Evolutionary conservation across 1,140 invertebrate species (phyloP).

Genomic region (Drosophila leontia): DNA sequence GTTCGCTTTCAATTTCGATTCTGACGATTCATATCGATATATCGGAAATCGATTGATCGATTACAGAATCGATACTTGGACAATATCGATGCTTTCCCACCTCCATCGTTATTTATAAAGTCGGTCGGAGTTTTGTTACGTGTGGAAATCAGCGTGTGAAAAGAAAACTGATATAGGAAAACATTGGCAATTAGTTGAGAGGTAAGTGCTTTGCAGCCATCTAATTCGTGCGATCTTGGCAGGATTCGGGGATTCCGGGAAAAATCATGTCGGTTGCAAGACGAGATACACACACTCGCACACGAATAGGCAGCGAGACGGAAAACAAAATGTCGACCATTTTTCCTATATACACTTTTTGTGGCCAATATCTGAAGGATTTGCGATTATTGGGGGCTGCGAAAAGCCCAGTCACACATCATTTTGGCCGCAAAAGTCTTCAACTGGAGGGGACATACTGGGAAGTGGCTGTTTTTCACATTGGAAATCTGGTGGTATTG

Average conservation of each 20-base stretch:
- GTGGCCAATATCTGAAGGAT: slow-evolving; percentile 24
- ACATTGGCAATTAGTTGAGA: slow-evolving; percentile 39
- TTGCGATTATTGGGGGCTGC: slow-evolving; percentile 8
- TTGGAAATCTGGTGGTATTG: slow-evolving; percentile 63
- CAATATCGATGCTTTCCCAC: too few species aligned
- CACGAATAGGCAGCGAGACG: slow-evolving; percentile 72
- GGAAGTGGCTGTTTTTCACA: slow-evolving; percentile 19
- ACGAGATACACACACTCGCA: slow-evolving; percentile 58
- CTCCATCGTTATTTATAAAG: background rate
- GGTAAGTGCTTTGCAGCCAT: slow-evolving; percentile 11
- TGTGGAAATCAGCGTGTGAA: slow-evolving; percentile 64
- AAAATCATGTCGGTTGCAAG: slow-evolving; percentile 49
- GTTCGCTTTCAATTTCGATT: too few species aligned
- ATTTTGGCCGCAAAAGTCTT: background rate
- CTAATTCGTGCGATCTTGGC: background rate
- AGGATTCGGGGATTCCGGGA: background rate
- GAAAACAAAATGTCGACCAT: slow-evolving; percentile 83
- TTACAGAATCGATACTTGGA: too few species aligned
- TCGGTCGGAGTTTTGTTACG: slow-evolving; percentile 70
- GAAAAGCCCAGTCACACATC: background rate
- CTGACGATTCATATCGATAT: too few species aligned
- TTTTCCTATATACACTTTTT: slow-evolving; percentile 60
- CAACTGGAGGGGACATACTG: background rate
- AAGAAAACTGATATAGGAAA: slow-evolving; percentile 54
- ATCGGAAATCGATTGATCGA: too few species aligned